Evolutionary conservation across 2,113 vertebrate species (phyloP).

Genomic region (Lepisosteus osseus): DNA sequence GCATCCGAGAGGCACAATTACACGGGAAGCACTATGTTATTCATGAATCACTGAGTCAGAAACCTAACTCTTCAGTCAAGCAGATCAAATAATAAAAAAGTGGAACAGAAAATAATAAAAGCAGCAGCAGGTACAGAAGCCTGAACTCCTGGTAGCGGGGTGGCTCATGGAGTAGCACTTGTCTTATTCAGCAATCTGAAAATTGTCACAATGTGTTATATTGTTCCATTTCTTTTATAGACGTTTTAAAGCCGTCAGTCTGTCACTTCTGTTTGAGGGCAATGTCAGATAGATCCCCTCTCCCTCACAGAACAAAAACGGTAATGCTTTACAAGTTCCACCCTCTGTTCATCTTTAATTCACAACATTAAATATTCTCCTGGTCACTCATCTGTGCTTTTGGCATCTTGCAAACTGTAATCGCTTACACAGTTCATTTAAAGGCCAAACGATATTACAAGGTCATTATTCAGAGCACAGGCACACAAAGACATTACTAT

Average conservation of each 20-base stretch:
- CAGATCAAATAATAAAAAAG: too few species aligned
- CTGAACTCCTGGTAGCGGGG: not conserved
- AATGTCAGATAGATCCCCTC: not conserved
- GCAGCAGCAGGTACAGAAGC: not conserved
- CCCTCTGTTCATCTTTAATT: not conserved
- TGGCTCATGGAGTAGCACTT: too few species aligned
- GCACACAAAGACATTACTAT: not conserved
- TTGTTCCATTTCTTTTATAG: too few species aligned
- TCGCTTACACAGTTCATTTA: slow-evolving; percentile 13
- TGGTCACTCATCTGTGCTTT: slow-evolving; percentile 7
- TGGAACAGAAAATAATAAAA: too few species aligned
- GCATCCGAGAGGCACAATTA: too few species aligned
- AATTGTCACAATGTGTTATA: too few species aligned
- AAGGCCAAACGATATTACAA: slow-evolving; percentile 4
- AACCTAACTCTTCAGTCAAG: too few species aligned
- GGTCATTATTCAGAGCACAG: not conserved
- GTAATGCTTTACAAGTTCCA: not conserved
- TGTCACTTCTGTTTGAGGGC: too few species aligned
- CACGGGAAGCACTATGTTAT: too few species aligned
- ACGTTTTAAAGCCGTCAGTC: too few species aligned
- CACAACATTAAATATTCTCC: not conserved
- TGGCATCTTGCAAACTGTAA: not conserved
- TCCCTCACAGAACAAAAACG: not conserved
- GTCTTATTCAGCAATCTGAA: not conserved
- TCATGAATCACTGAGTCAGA: too few species aligned